Evolutionary conservation across 35 echinoderm and acorn worm species (phyloP).

Genomic region (Patiria miniata): DNA sequence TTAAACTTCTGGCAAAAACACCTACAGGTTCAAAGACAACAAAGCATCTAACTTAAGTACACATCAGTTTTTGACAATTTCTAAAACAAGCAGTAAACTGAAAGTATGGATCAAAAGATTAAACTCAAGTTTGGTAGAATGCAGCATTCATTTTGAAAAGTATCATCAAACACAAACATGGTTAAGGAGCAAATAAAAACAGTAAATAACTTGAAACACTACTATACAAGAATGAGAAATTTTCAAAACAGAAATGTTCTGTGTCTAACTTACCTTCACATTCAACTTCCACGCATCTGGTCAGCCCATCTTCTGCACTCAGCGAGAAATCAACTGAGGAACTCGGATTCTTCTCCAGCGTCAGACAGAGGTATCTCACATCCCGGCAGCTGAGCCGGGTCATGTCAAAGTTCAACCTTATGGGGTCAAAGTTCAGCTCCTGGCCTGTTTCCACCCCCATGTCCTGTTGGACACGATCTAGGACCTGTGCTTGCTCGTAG

Average conservation of each 20-base stretch:
- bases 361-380: constrained; percentile 59
- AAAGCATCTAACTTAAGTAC: not conserved
- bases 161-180: too few species aligned
- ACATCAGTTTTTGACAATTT: too few species aligned
- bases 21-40: constrained; percentile 34
- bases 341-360: constrained; percentile 57
- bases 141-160: not conserved
- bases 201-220: not conserved
- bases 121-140: too few species aligned
- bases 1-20: constrained; percentile 61
- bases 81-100: too few species aligned
- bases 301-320: constrained; percentile 32
- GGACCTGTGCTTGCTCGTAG: constrained; percentile 49
- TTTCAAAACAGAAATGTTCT: not conserved
- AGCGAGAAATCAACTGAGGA: constrained; percentile 54
- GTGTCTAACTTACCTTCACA: constrained; percentile 46
- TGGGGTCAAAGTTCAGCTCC: constrained; percentile 20
- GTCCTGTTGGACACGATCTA: constrained; percentile 42
- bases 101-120: too few species aligned
- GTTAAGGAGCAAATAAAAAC: too few species aligned
- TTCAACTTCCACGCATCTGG: constrained; percentile 10
- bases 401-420: constrained; percentile 35
- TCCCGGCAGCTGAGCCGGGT: constrained; percentile 44
- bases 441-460: constrained; percentile 16
- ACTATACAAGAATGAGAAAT: not conserved